These are phyloP conservation scores for Mnemiopsis leidyi DNA, from an alignment of 37 sponge, comb jelly and placozoan genomes.

Conservation along the genomic window DNA sequence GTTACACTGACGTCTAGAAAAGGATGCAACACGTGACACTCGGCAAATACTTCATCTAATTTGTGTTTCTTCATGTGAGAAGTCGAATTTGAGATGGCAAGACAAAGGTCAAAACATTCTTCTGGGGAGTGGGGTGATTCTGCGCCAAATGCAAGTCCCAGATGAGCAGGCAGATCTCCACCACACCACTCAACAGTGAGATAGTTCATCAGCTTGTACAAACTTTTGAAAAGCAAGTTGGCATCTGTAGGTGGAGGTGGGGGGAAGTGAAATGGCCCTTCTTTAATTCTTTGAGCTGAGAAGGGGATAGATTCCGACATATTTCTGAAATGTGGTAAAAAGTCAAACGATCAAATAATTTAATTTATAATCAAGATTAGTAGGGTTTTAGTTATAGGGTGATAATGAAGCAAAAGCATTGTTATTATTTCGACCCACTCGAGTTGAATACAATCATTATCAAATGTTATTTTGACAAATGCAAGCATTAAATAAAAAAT, in stretches of 20 bases:
- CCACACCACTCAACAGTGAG: slow-evolving; percentile 43
- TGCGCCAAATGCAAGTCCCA: background rate
- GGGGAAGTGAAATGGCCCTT: slow-evolving; percentile 31
- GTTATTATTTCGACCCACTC: too few relatives aligned
- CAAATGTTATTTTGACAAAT: too few relatives aligned
- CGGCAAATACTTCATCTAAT: slow-evolving; percentile 24
- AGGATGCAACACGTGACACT: slow-evolving; percentile 18
- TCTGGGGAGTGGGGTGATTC: background rate
- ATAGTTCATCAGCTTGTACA: slow-evolving; percentile 48
- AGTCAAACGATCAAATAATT: too few relatives aligned
- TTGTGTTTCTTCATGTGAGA: slow-evolving; percentile 14
- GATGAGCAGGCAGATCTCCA: background rate
- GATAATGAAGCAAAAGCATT: too few relatives aligned
- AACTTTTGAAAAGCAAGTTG: background rate
- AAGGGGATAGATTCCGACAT: background rate
- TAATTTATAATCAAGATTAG: too few relatives aligned
- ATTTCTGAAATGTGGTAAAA: background rate
- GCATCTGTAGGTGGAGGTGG: background rate
- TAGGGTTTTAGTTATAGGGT: too few relatives aligned
- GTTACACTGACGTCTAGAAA: slow-evolving; percentile 31
- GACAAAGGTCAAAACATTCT: background rate
- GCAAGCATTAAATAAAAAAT: too few relatives aligned
- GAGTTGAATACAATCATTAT: too few relatives aligned
- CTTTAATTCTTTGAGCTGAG: background rate
- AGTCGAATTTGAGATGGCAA: background rate